phyloP scores from a whole-genome alignment of 2,797 vertebrate species.

The Falco biarmicus region DNA sequence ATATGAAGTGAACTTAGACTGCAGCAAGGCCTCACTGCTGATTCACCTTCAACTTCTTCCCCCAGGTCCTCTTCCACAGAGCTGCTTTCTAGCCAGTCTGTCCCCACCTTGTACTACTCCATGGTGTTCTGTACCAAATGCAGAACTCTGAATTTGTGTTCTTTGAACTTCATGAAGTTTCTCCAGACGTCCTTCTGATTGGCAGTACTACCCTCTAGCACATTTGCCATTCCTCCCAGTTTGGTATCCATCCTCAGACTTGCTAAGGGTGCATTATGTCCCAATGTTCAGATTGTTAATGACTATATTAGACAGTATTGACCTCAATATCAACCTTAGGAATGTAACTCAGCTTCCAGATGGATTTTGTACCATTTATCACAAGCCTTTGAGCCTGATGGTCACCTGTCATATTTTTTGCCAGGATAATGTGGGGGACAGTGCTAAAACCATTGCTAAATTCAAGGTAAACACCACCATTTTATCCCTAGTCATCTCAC shows the following conservation, averaged over 20 bases:
- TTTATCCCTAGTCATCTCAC: background rate
- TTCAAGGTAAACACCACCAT: background rate
- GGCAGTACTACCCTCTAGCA: background rate
- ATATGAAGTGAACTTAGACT: background rate
- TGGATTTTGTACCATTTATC: background rate
- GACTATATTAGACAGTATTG: background rate
- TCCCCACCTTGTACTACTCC: background rate
- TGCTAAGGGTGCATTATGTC: background rate
- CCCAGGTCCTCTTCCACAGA: background rate
- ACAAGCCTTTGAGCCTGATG: background rate
- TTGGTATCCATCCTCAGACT: background rate
- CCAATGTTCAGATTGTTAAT: background rate
- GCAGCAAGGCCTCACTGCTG: background rate
- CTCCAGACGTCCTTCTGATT: background rate
- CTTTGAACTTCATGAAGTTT: background rate
- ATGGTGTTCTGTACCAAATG: background rate
- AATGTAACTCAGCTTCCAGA: background rate
- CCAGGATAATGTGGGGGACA: background rate
- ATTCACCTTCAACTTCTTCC: background rate
- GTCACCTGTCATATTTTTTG: background rate
- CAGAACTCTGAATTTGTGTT: background rate
- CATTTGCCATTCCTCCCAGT: background rate
- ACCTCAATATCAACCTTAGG: background rate
- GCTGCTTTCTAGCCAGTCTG: background rate
- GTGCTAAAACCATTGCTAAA: background rate